These are phyloP conservation scores for Archocentrus centrarchus DNA, from an alignment of 2,113 vertebrate species.

Conservation along the genomic window DNA sequence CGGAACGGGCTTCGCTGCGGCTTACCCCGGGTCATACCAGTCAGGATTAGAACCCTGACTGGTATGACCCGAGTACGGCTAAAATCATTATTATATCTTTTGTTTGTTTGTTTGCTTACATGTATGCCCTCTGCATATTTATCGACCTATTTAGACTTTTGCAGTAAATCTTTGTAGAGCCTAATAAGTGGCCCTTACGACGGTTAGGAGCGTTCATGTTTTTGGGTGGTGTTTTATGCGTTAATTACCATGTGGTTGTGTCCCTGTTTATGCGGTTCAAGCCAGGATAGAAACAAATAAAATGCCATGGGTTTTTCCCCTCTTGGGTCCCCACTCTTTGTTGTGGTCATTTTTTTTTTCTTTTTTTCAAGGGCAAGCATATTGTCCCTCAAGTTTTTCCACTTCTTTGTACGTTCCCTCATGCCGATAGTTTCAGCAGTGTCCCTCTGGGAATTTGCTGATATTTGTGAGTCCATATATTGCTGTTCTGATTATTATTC, in stretches of 20 bases:
- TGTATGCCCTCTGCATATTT: too few species aligned
- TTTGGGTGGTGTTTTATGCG: background rate
- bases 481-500: background rate
- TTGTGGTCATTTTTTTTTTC: too few species aligned
- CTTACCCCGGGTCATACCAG: background rate
- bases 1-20: rapidly evolving
- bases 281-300: too few species aligned
- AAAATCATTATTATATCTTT: too few species aligned
- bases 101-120: too few species aligned
- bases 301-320: too few species aligned
- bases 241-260: background rate
- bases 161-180: too few species aligned
- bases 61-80: background rate
- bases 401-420: background rate
- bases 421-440: background rate
- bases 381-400: too few species aligned
- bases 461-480: rapidly evolving
- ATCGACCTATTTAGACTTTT: too few species aligned
- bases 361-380: too few species aligned
- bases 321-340: too few species aligned
- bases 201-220: background rate
- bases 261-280: too few species aligned
- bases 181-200: background rate
- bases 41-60: background rate
- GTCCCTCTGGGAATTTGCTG: background rate